A percentile compares a stretch with the other conserved stretches of the same genome.
Evolutionary conservation across 2,888 invertebrate genomes (phyloP).

Genomic region (Amphimallon solstitiale): DNA sequence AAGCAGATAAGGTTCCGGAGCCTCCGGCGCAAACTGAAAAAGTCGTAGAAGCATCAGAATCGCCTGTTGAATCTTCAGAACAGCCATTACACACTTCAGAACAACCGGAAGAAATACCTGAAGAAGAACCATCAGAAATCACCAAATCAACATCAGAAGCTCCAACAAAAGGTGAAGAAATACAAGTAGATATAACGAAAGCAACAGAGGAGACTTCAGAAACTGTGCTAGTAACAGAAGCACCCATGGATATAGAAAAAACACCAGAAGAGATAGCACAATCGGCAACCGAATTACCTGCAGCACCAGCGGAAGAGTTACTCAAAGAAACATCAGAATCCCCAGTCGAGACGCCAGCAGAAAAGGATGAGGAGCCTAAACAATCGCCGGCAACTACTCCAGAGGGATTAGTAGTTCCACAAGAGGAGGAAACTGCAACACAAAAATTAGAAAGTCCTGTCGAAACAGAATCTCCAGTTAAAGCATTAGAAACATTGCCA

Average conservation of each 20-base stretch:
- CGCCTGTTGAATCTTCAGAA: neutral
- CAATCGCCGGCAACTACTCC: conserved; percentile 9
- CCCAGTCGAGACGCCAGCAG: neutral
- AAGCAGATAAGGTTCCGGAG: neutral
- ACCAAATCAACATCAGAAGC: neutral
- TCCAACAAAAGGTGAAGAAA: neutral
- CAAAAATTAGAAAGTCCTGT: neutral
- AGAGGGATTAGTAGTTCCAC: neutral
- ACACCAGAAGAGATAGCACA: neutral
- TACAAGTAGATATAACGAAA: too few relatives aligned
- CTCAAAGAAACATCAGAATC: conserved; percentile 7
- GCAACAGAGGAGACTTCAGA: too few relatives aligned
- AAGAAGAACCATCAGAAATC: neutral
- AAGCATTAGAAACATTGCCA: neutral
- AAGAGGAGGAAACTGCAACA: conserved; percentile 6
- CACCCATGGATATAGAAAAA: neutral
- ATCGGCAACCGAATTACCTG: neutral
- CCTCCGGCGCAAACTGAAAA: neutral
- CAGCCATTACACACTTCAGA: neutral
- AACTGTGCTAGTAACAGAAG: too few relatives aligned
- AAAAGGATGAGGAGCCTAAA: neutral
- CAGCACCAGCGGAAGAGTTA: neutral
- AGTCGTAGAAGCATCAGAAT: neutral
- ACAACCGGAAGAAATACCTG: conserved; percentile 4
- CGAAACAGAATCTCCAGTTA: conserved; percentile 12